Base-by-base conservation (phyloP, 2,113 vertebrate genomes). In the Raja brachyura region DNA sequence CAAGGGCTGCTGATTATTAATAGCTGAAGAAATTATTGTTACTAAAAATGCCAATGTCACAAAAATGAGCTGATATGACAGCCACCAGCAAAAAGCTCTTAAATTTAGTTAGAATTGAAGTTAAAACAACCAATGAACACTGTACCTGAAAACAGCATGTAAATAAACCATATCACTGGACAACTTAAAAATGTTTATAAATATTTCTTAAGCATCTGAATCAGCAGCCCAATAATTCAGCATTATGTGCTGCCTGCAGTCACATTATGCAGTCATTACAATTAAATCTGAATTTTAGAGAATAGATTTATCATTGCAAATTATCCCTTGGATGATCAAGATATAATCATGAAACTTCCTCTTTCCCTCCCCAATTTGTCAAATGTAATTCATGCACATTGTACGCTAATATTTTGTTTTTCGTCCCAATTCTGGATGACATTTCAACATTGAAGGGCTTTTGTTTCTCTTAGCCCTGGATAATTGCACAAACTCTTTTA, bases 401-500 rank as follows among this genome's bases (percentile, higher is more conserved):
- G 63, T 22, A 73, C 25, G 18, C 68, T 28, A 68, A 11, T 22
- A 68, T 39, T 70, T 8, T 92, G 54, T 73, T 83, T 22, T 68
- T 25, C 48, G 33, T 73, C 39, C 33, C 90, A 92, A 73, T 20
- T 28, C 48, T 25, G 39, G 39, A 70, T 73, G 66, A 48, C 22
- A 92, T 74, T 73, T 92, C 90, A 48, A 92, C 61, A 83, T 54
- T 83, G 22, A 54, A 56, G 8, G 5, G n/a, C 14, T 18, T 77
- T 63, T 88, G 59, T 83, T 59, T 56, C 48, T 56, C 56, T 28
- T 83, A 63, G 31, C 83, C 56, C 25, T 31, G 31, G 83, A 31
- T 88, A 63, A 88, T 63, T 86, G 59, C n/a, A 81, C 48, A 88
- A 88, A 88, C n/a, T 88, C 28, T 88, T 63, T n/a, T 18, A 63